Evolutionary conservation across 2,888 invertebrate species (phyloP).

Genomic region (Drosophila mercatorum): DNA sequence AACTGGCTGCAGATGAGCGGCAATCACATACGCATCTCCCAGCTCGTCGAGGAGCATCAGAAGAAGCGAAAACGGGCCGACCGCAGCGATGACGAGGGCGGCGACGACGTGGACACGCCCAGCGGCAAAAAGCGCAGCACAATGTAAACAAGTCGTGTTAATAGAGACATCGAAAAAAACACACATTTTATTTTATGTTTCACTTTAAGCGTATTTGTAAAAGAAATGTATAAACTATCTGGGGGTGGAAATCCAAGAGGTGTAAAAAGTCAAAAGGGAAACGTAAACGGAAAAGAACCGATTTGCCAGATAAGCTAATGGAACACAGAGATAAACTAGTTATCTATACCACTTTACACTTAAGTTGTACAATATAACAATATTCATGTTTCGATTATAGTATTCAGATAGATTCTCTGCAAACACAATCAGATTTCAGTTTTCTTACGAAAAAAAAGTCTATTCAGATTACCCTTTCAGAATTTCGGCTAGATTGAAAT

Average conservation of each 20-base stretch:
- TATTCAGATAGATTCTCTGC: not conserved
- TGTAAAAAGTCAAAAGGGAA: not conserved
- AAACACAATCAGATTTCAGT: constrained; percentile 1
- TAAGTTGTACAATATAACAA: not conserved
- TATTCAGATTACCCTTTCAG: not conserved
- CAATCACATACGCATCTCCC: constrained; percentile 78
- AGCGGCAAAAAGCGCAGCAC: constrained; percentile 63
- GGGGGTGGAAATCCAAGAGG: not conserved
- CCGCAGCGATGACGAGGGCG: constrained; percentile 72
- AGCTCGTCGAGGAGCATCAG: constrained; percentile 83
- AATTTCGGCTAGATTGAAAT: not conserved
- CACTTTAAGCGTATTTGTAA: constrained; percentile 22
- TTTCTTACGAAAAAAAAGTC: not conserved
- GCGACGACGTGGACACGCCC: constrained; percentile 36
- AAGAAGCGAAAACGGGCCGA: constrained; percentile 82
- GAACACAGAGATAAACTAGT: not conserved
- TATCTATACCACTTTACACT: not conserved
- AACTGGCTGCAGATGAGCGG: constrained; percentile 83
- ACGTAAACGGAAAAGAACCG: not conserved
- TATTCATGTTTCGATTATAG: too few relatives aligned
- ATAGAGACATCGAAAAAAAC: constrained; percentile 25
- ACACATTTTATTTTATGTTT: constrained; percentile 45
- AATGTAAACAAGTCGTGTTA: constrained; percentile 34
- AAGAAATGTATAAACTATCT: constrained; percentile 19
- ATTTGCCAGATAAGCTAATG: constrained; percentile 11